phyloP scores from a whole-genome alignment of 2,888 invertebrate genomes.

The Drosophila prolongata region DNA sequence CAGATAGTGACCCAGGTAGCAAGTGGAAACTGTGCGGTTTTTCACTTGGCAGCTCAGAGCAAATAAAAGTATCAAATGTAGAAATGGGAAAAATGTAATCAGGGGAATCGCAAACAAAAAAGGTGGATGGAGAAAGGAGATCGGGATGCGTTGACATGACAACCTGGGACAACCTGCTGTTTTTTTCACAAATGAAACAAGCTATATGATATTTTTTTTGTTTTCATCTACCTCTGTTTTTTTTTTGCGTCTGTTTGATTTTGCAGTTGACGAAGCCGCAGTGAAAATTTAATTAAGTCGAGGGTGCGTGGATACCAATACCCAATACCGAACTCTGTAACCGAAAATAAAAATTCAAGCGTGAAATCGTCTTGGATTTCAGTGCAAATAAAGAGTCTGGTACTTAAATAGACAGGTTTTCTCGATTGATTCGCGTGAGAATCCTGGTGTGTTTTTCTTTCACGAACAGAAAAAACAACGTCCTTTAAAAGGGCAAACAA shows the following conservation, averaged over 20 bases:
- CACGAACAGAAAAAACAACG: slow-evolving; percentile 35
- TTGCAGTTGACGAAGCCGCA: slow-evolving; percentile 75
- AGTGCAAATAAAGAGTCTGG: slow-evolving; percentile 70
- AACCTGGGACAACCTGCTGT: slow-evolving; percentile 62
- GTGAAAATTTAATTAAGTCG: slow-evolving; percentile 82
- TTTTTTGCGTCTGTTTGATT: slow-evolving; percentile 49
- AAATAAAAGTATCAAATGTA: slow-evolving; percentile 74
- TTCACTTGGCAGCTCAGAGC: slow-evolving; percentile 55
- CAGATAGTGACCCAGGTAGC: slow-evolving; percentile 36
- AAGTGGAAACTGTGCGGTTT: slow-evolving; percentile 64
- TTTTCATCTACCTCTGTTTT: slow-evolving; percentile 46
- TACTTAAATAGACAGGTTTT: slow-evolving; percentile 51
- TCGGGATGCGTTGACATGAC: slow-evolving; percentile 62
- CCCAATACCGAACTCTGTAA: slow-evolving; percentile 20
- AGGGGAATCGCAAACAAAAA: slow-evolving; percentile 69
- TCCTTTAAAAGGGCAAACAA: slow-evolving; percentile 42
- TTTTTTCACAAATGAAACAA: slow-evolving; percentile 61
- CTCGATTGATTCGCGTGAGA: slow-evolving; percentile 75
- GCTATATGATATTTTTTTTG: slow-evolving; percentile 79
- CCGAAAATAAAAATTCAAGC: slow-evolving; percentile 55
- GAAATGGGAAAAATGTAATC: slow-evolving; percentile 56
- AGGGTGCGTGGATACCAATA: slow-evolving; percentile 44
- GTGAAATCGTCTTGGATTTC: slow-evolving; percentile 71
- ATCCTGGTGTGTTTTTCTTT: slow-evolving; percentile 68
- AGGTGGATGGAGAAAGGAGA: slow-evolving; percentile 4